A percentile compares a stretch with the other conserved stretches of the same genome.
phyloP scores from a whole-genome alignment of 2,797 vertebrate genomes.

The Halcyon badia region DNA sequence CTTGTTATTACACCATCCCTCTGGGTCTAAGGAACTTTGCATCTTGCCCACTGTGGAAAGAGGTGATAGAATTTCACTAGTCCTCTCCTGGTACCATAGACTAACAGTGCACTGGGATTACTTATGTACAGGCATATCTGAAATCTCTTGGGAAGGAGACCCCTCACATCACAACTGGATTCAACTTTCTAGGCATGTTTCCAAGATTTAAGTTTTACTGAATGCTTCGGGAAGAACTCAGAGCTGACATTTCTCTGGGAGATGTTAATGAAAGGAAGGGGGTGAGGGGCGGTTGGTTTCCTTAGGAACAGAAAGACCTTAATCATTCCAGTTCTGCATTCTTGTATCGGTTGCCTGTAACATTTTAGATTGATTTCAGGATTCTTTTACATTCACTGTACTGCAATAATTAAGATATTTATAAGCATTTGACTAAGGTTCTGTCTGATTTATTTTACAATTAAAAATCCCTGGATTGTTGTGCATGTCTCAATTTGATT shows the following conservation, averaged over 20 bases:
- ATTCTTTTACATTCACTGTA: conserved; percentile 12
- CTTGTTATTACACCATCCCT: background rate
- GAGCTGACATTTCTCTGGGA: conserved; percentile 32
- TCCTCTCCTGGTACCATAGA: background rate
- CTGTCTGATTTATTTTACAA: background rate
- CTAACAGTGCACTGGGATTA: background rate
- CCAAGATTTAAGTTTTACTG: background rate
- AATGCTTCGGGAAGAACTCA: background rate
- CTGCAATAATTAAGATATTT: background rate
- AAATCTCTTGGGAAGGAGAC: background rate
- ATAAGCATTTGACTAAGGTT: background rate
- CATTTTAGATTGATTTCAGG: conserved; percentile 19
- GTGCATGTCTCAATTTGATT: background rate
- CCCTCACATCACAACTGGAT: background rate
- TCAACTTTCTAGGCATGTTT: conserved; percentile 43
- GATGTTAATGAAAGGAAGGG: conserved; percentile 41
- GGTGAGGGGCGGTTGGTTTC: conserved; percentile 23
- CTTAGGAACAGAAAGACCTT: conserved; percentile 41
- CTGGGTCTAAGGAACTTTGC: background rate
- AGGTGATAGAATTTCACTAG: background rate
- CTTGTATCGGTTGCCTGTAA: background rate
- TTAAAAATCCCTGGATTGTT: conserved; percentile 4
- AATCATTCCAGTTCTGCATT: conserved; percentile 4
- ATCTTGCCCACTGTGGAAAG: background rate
- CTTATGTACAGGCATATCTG: background rate